Evolutionary conservation across 2,888 invertebrate genomes (phyloP), one percentile per base, ranked within the genome.

Genomic region (Apotomis capreana): DNA sequence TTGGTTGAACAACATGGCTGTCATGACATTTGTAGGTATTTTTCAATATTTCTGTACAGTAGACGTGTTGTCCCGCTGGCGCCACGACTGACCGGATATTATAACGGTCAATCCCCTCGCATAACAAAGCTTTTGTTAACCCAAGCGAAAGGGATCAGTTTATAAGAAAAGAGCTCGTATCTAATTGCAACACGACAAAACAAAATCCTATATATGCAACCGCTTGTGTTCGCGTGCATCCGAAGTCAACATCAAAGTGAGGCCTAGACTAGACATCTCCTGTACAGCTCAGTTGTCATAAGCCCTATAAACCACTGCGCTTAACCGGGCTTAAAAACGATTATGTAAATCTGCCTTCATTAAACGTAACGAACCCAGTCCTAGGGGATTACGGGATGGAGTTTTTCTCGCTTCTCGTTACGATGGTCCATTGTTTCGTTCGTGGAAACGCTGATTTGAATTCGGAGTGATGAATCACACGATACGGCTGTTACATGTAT

Each of bases 291-390:
- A 61, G 69, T 71, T 60, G 68, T 74, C 73, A 75, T 73, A 76
- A 76, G 72, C 75, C 60, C 63, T 67, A 68, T 69, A 58, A 71
- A 74, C 72, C 69, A 73, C 74, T 76, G 75, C 78, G 77, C 80
- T 81, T 79, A 74, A 69, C 69, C 76, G 67, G 76, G 84, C 82
- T 85, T 85, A 83, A 83, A 83, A 83, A 81, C 81, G 81, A 84
- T 84, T 85, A 86, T 85, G 86, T 81, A 86, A 86, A 88, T 86
- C 83, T 80, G 77, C 59, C 54, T 87, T 87, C 87, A 87, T 88
- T 87, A 85, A 80, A 81, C 79, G 81, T 87, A 87, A 87, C 87
- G 87, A 87, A 85, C 84, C 79, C 77, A 78, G 80, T 64, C 70
- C 70, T 49, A 4, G 40, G 49, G 74, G 68, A 63, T 67, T 68